Percentiles rank a stretch among this genome's conserved stretches.
Evolutionary conservation across 37 sponge, comb jelly and placozoan genomes (phyloP).

Genomic region (Tethya wilhelma): DNA sequence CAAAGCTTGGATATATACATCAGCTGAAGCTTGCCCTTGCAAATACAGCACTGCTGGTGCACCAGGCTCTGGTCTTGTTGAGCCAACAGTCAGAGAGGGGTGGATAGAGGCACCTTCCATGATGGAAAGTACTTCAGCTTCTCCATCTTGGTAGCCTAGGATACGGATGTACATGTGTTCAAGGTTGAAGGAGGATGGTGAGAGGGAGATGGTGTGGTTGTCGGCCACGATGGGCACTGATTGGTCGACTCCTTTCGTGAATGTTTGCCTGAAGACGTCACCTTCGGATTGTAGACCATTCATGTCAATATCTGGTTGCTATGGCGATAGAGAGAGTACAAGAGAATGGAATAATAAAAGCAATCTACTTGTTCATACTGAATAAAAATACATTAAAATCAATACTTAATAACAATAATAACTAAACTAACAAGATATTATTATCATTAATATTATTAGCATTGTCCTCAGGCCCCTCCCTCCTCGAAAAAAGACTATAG

Average conservation of each 20-base stretch:
- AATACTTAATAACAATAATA: too few relatives aligned
- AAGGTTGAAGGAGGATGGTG: slow-evolving; percentile 29
- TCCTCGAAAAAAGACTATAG: neutral
- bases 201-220: slow-evolving; percentile 14
- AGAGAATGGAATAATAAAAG: too few relatives aligned
- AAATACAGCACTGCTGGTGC: slow-evolving; percentile 30
- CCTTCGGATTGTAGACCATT: too few relatives aligned
- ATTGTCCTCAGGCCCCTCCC: neutral
- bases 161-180: slow-evolving; percentile 56
- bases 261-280: slow-evolving; percentile 39
- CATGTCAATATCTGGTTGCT: too few relatives aligned
- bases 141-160: slow-evolving; percentile 39
- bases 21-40: slow-evolving; percentile 45
- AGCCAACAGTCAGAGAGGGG: slow-evolving; percentile 31
- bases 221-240: slow-evolving; percentile 39
- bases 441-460: too few relatives aligned
- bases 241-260: slow-evolving; percentile 41
- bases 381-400: too few relatives aligned
- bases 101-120: slow-evolving; percentile 13
- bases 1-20: slow-evolving; percentile 55
- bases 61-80: neutral
- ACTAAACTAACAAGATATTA: too few relatives aligned
- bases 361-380: too few relatives aligned
- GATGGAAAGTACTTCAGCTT: slow-evolving; percentile 27
- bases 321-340: neutral